Percentiles rank a stretch among this genome's conserved stretches.
These are phyloP conservation scores for Solea solea DNA, from an alignment of 2,113 vertebrate genomes.

Conservation along the genomic window DNA sequence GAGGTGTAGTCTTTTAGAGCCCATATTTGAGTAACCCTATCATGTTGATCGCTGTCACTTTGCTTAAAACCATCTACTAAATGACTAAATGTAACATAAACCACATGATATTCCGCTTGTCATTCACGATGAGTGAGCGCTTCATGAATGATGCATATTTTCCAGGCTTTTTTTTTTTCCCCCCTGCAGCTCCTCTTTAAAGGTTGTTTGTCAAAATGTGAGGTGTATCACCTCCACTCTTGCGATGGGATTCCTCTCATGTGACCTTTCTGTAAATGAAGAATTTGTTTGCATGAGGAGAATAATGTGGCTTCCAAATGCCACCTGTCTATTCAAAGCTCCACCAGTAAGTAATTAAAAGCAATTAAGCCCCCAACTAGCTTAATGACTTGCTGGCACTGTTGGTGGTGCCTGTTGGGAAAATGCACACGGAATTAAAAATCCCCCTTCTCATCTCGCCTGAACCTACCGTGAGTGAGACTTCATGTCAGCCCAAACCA, in stretches of 20 bases:
- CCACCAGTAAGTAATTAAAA: not conserved
- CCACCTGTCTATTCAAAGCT: not conserved
- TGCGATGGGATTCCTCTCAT: not conserved
- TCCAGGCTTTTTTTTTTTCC: too few relatives aligned
- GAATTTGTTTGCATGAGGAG: not conserved
- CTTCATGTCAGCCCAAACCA: slow-evolving; percentile 41
- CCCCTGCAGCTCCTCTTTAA: too few relatives aligned
- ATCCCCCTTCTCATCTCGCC: not conserved
- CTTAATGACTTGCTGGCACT: not conserved
- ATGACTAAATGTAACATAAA: too few relatives aligned
- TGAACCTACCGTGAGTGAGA: not conserved
- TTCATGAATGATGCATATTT: too few relatives aligned
- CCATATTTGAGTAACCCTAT: too few relatives aligned
- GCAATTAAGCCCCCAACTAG: not conserved
- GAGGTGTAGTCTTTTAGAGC: too few relatives aligned
- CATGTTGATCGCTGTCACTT: too few relatives aligned
- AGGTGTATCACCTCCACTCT: too few relatives aligned
- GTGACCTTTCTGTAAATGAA: not conserved
- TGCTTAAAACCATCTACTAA: too few relatives aligned
- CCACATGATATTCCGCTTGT: too few relatives aligned
- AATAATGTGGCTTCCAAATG: not conserved
- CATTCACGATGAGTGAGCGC: too few relatives aligned
- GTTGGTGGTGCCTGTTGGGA: not conserved
- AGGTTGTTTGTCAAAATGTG: too few relatives aligned
- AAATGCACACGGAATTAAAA: not conserved